Conservation (phyloP, 2,888 invertebrate genomes). For the Acrobasis repandana region DNA sequence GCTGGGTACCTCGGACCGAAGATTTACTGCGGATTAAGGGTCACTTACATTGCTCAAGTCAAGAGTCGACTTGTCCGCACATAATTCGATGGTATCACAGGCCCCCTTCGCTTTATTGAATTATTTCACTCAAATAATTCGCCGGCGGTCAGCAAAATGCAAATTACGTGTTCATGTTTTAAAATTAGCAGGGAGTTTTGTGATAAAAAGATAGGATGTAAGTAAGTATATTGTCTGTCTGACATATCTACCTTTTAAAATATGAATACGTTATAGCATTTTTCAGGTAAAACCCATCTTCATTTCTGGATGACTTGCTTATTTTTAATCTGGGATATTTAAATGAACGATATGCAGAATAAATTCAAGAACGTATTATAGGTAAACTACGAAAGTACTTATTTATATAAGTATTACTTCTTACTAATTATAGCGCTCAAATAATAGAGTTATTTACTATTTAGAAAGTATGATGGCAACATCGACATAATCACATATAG, state of each 20-base stretch:
- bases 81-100: conserved; percentile 68
- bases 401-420: too few relatives aligned
- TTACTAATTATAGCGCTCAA: too few relatives aligned
- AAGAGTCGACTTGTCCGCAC: conserved; percentile 69
- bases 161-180: conserved; percentile 14
- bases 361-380: too few relatives aligned
- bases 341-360: not conserved
- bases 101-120: conserved; percentile 53
- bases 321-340: not conserved
- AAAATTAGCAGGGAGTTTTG: conserved; percentile 2
- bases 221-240: too few relatives aligned
- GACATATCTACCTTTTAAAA: not conserved
- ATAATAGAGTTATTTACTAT: too few relatives aligned
- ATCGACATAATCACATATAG: too few relatives aligned
- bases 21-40: conserved; percentile 81
- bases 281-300: not conserved
- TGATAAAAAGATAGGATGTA: not conserved
- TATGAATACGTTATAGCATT: not conserved
- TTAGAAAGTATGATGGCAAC: too few relatives aligned
- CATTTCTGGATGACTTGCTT: not conserved
- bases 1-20: conserved; percentile 56
- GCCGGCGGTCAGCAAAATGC: conserved; percentile 22
- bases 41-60: conserved; percentile 78
- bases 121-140: conserved; percentile 33
- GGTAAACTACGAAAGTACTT: too few relatives aligned